These are phyloP conservation scores for Malurus alboscapulatus DNA, from an alignment of 2,113 vertebrate genomes.

Conservation along the genomic window DNA sequence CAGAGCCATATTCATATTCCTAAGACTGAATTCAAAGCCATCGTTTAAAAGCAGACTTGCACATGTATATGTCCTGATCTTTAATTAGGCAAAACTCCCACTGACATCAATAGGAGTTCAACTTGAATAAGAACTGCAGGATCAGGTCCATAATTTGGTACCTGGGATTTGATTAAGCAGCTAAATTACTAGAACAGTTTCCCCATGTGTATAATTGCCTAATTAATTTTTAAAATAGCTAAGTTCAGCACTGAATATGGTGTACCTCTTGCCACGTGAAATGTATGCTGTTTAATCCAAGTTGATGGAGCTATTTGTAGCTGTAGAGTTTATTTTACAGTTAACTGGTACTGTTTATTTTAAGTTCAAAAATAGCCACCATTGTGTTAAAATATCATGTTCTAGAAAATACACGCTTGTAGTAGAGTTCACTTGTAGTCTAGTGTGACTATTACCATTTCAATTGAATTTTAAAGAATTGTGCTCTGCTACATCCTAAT, in stretches of 20 bases:
- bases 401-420: neutral
- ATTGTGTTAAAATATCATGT: neutral
- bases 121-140: conserved; percentile 67
- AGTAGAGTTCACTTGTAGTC: neutral
- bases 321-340: neutral
- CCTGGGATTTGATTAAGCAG: conserved; percentile 65
- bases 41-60: conserved; percentile 31
- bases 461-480: neutral
- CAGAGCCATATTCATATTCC: conserved; percentile 40
- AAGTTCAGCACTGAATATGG: conserved; percentile 44
- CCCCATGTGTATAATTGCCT: conserved; percentile 58
- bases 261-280: conserved; percentile 19
- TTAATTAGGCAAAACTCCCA: conserved; percentile 67
- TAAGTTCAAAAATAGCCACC: neutral
- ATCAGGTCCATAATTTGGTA: conserved; percentile 69
- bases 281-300: conserved; percentile 19
- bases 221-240: conserved; percentile 69
- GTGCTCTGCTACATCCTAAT: neutral
- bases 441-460: neutral
- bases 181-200: conserved; percentile 61
- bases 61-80: conserved; percentile 48
- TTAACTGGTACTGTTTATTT: conserved; percentile 9
- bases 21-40: conserved; percentile 56
- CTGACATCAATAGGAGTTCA: conserved; percentile 62
- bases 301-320: conserved; percentile 27